phyloP scores from a whole-genome alignment of 37 sponge, comb jelly and placozoan genomes.

The Ephydatia muelleri region DNA sequence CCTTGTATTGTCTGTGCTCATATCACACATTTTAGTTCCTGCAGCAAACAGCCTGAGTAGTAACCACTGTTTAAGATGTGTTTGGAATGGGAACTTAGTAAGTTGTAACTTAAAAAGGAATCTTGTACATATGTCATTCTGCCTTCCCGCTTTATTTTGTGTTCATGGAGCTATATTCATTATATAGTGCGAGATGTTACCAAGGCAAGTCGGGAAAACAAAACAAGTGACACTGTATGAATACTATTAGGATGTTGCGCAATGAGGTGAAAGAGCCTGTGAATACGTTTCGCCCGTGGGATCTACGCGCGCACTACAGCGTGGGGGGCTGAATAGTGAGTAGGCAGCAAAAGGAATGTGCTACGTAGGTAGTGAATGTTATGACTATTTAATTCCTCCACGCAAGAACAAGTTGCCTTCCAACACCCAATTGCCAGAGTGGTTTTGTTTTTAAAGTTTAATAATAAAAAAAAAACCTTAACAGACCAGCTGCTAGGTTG shows the following conservation, averaged over 20 bases:
- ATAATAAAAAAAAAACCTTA: neutral
- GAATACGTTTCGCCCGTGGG: neutral
- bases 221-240: neutral
- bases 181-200: no score
- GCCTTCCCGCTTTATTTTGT: no score
- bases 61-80: no score
- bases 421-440: neutral
- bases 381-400: neutral
- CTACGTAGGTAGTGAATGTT: neutral
- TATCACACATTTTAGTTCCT: no score
- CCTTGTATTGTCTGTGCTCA: no score
- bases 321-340: neutral
- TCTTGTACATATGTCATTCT: no score
- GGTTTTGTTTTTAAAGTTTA: neutral
- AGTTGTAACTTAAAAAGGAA: no score
- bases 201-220: no score
- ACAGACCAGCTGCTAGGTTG: slow-evolving; percentile 40
- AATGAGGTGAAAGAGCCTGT: neutral
- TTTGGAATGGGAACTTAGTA: no score
- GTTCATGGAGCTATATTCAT: no score
- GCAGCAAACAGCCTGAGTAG: no score
- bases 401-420: neutral
- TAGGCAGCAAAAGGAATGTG: neutral
- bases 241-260: neutral
- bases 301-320: neutral